Evolutionary conservation across 2,113 vertebrate genomes (phyloP).

Genomic region (Myodes glareolus): DNA sequence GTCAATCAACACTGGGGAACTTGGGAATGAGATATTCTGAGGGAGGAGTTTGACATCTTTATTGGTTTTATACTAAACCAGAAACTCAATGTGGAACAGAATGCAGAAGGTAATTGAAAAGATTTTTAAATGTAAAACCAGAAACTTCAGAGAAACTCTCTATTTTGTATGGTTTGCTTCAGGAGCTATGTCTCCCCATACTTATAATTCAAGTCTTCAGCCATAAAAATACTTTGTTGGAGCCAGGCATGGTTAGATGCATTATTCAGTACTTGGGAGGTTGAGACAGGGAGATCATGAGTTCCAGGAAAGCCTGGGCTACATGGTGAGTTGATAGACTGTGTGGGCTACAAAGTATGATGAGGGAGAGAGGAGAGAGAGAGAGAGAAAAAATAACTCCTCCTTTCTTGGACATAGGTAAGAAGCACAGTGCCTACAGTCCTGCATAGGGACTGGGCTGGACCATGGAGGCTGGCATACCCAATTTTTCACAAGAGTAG

Average conservation of each 20-base stretch:
- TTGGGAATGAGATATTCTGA: not conserved
- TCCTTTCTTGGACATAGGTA: too few relatives aligned
- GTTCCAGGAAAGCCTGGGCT: not conserved
- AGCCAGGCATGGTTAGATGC: not conserved
- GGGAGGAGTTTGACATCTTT: not conserved
- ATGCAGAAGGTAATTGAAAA: not conserved
- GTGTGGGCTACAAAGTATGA: too few relatives aligned
- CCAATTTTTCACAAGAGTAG: not conserved
- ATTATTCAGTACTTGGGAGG: not conserved
- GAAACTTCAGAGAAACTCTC: not conserved
- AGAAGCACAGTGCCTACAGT: not conserved
- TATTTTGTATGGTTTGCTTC: not conserved
- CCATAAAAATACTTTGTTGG: not conserved
- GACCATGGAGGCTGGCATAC: not conserved
- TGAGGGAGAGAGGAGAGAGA: not conserved
- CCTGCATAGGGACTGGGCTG: not conserved
- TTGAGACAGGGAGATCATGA: not conserved
- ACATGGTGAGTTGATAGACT: not conserved
- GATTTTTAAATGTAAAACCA: not conserved
- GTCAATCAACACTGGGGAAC: not conserved
- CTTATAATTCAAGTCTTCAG: not conserved
- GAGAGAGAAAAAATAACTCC: not conserved
- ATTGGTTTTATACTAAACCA: not conserved
- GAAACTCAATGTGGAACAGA: not conserved
- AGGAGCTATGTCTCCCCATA: not conserved